Percentiles rank a stretch among this genome's conserved stretches.
Evolutionary conservation across 2,113 vertebrate genomes (phyloP).

Genomic region (Archilochus colubris): DNA sequence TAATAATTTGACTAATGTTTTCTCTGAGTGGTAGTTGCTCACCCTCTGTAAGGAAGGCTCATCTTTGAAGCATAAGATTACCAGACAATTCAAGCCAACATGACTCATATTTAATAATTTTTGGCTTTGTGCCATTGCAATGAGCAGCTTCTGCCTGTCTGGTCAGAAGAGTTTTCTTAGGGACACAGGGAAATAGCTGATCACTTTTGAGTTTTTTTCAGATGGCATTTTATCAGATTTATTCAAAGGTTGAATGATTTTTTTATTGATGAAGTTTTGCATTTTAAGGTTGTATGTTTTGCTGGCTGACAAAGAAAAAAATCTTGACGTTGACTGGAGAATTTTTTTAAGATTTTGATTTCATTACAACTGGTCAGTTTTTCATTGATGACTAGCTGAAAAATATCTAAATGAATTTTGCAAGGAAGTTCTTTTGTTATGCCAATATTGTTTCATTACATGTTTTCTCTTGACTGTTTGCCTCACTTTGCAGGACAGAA

Average conservation of each 20-base stretch:
- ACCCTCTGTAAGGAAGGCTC: neutral
- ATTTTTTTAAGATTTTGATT: neutral
- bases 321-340: neutral
- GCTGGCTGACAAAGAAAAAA: neutral
- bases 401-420: neutral
- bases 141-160: neutral
- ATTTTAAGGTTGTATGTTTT: neutral
- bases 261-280: neutral
- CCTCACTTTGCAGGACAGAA: constrained; percentile 81
- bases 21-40: neutral
- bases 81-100: neutral
- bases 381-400: neutral
- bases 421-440: neutral
- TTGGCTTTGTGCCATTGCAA: neutral
- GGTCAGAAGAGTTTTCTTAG: neutral
- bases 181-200: neutral
- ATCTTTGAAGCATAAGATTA: neutral
- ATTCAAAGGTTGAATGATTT: neutral
- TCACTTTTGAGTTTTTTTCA: neutral
- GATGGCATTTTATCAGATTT: neutral
- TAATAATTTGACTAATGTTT: neutral
- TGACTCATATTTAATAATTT: neutral
- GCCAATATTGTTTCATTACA: neutral
- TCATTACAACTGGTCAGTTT: neutral
- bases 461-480: neutral